Evolutionary conservation across 2,888 invertebrate genomes (phyloP), one percentile per base, ranked within the genome.

Genomic region (Cataglyphis cursor): DNA sequence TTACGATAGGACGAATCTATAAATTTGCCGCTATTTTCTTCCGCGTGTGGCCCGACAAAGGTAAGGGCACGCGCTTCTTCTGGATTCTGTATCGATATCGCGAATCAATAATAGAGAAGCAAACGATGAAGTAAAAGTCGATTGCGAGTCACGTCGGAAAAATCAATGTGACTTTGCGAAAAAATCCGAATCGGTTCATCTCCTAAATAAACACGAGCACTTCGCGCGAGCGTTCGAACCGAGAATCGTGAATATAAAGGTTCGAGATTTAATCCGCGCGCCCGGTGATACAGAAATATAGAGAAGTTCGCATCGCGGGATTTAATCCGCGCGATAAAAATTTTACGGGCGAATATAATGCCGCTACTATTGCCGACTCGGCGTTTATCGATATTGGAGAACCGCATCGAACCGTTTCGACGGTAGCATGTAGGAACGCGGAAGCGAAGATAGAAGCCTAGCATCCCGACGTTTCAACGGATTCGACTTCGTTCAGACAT

Each of bases 1-100:
- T 78, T 78, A 78, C 35, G 48, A 84, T 82, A 83, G 83, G 62
- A 87, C 86, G 84, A 84, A 90, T 90, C 89, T 88, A 90, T 90
- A 89, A 90, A 90, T 90, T 84, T 86, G 87, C 81, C 85, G 85
- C 86, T 80, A 85, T 86, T 88, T 89, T 88, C 87, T 80, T 73
- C 82, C 82, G 81, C 84, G 90, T 89, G 90, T 86, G 90, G 89
- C 84, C 85, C 41, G 24, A 18, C 54, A 65, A 44, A 85, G 66
- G 80, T 65, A 48, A 75, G 18, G 21, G 73, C 72, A 61, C 73
- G 61, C 81, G 62, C 31, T 44, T 61, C 48, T 51, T 68, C 62
- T 24, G 51, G 44, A 51, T 48, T 59, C 38, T 75, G 44, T 18
- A 44, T 44, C 86, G 85, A 86, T 83, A 80, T 81, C 59, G 65